Evolutionary conservation across 2,113 vertebrate species (phyloP), one percentile per base, ranked within the genome.

Genomic region (Cinclus cinclus): DNA sequence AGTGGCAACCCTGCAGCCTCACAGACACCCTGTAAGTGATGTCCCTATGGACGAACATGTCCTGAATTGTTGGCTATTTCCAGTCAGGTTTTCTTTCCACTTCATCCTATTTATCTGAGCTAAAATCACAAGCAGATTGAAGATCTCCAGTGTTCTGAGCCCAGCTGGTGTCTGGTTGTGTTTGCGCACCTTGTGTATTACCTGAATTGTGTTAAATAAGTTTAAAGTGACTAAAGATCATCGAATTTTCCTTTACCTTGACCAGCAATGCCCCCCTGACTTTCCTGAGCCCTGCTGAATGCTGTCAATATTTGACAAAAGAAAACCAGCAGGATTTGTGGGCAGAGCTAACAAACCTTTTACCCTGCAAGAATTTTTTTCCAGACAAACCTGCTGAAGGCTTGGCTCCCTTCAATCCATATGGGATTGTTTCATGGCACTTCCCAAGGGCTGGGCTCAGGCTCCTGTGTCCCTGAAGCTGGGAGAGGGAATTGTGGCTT

Each of bases 1-100:
- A 97, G 77, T 99, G 99, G 99, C 98, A 99, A 73, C 98, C 98
- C 20, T 99, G 98, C 96, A 79, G 30, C 83, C 75, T 39, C 59
- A 53, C 68, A 27, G 96, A 70, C 55, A 85, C 49, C 1, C 42
- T 91, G 97, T 97, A 96, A 98, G 97, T 97, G 64, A 28, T 6
- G 0, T 14, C 46, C 39, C 59, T 9, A 0, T 0, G 2, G 11
- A 6, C 10, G 12, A 44, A 19, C 16, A 0, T 0, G 4, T 4
- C 50, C 63, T 71, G 27, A 75, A 28, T 0, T 30, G 28, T 1
- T 52, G 16, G 23, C 6, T 15, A 8, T 23, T 85, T 47, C n/a
- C 19, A 64, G 15, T 0, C 50, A 55, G 37, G 23, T 70, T 86
- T 65, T n/a, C 28, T 47, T 74, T 37, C 44, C 55, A 27, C 21